Evolutionary conservation across 2,113 vertebrate genomes (phyloP), one percentile per base, ranked within the genome.

Genomic region (Daubentonia madagascariensis): DNA sequence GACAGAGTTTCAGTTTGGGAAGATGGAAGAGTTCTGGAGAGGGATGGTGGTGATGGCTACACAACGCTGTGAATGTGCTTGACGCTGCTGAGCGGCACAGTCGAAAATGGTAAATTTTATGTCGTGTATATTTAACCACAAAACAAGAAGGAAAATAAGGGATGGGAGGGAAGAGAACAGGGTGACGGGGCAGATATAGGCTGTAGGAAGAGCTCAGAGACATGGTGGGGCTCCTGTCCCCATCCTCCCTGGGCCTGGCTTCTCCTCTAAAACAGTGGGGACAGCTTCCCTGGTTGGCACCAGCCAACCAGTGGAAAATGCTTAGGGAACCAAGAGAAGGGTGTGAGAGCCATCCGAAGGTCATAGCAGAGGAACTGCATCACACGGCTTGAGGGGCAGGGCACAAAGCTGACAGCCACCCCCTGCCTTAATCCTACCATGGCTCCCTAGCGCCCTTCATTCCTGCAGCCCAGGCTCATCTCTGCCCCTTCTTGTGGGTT

Each of bases 31-130:
- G 30, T 35, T 65, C 68, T 67, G 48, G 93, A 79, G 75, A n/a
- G 0, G 4, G 80, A 37, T 0, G 16, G 67, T 25, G 80, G 57
- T 1, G 79, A 8, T 1, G 11, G 14, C 40, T 72, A 10, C 52
- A 6, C 28, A 48, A 14, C 1, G 1, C 12, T 8, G 23, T 45
- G 72, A 45, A 2, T 17, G 68, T 37, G 4, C 59, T 48, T 18
- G 13, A 8, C 0, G 32, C n/a, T n/a, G 1, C 78, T 2, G 9
- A 45, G 0, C 23, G 23, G 59, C 1, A 50, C 59, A n/a, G 22
- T 28, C 67, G 32, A 11, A 8, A 59, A 8, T 9, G 14, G 45
- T 65, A 20, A 11, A 25, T 22, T 67, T 72, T 22, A 63, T 3
- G 73, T 70, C 7, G 13, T 8, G 5, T 61, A 11, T 8, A 65